Conservation (phyloP, 2,113 vertebrate genomes). For the Chloropsis cyanopogon region DNA sequence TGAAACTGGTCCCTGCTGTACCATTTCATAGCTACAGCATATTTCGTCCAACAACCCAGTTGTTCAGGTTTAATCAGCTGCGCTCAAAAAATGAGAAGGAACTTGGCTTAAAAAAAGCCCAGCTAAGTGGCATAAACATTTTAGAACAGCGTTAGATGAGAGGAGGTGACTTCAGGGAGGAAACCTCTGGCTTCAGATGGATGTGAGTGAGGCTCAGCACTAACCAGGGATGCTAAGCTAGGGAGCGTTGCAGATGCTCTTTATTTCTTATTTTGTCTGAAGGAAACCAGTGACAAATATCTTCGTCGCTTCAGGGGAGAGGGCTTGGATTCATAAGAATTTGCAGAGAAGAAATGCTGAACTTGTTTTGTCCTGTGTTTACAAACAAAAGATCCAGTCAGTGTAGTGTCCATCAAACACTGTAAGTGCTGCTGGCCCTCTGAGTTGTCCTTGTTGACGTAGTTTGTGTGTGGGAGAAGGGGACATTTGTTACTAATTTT, state of each 20-base stretch:
- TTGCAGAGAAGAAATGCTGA: neutral
- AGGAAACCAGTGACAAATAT: neutral
- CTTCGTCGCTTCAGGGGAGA: neutral
- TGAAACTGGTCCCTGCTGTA: constrained; percentile 84
- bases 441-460: neutral
- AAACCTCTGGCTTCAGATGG: neutral
- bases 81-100: constrained; percentile 63
- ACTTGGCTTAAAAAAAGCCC: neutral
- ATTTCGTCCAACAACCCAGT: constrained; percentile 77
- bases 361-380: neutral
- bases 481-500: neutral
- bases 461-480: neutral
- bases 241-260: neutral
- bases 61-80: constrained; percentile 81
- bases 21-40: constrained; percentile 75
- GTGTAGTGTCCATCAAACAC: accelerated
- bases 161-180: neutral
- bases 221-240: neutral
- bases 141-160: neutral
- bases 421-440: neutral
- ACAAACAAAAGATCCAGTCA: neutral
- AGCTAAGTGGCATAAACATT: neutral
- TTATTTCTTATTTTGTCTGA: neutral
- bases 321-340: neutral
- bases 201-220: neutral